A percentile compares a stretch with the other conserved stretches of the same genome.
phyloP scores from a whole-genome alignment of 2,797 vertebrate species.

The Sebastes paucispinis region DNA sequence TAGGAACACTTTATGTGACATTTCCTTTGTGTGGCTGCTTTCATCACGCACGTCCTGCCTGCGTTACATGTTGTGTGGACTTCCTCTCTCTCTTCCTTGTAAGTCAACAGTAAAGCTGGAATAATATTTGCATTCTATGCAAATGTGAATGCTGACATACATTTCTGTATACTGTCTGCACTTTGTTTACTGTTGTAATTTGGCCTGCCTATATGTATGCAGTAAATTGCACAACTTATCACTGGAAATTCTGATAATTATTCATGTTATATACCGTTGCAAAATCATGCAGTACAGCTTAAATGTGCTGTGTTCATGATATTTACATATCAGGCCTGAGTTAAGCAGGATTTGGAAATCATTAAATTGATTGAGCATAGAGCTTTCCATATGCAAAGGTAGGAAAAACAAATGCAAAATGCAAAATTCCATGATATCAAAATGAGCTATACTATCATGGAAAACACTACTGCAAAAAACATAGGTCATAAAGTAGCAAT shows the following conservation, averaged over 20 bases:
- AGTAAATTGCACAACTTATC: neutral
- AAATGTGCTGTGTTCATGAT: neutral
- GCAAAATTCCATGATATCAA: neutral
- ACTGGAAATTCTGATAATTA: neutral
- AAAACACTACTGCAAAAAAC: neutral
- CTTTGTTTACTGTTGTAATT: neutral
- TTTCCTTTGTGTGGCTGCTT: conserved; percentile 72
- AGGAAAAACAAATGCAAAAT: neutral
- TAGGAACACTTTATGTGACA: conserved; percentile 73
- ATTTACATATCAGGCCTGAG: neutral
- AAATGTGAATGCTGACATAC: conserved; percentile 43
- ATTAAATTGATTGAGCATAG: neutral
- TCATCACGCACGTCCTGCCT: conserved; percentile 51
- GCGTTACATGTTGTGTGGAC: conserved; percentile 48
- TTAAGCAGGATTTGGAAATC: neutral
- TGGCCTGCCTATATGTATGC: neutral
- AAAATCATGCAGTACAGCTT: neutral
- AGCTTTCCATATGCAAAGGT: neutral
- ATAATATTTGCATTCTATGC: conserved; percentile 46
- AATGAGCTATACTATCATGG: neutral
- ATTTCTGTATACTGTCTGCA: conserved; percentile 1
- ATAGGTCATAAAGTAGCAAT: neutral
- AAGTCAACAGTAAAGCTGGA: conserved; percentile 41
- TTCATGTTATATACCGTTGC: neutral
- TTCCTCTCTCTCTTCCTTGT: conserved; percentile 17